Evolutionary conservation across 1,140 invertebrate species (phyloP).

Genomic region (Sitophilus oryzae): DNA sequence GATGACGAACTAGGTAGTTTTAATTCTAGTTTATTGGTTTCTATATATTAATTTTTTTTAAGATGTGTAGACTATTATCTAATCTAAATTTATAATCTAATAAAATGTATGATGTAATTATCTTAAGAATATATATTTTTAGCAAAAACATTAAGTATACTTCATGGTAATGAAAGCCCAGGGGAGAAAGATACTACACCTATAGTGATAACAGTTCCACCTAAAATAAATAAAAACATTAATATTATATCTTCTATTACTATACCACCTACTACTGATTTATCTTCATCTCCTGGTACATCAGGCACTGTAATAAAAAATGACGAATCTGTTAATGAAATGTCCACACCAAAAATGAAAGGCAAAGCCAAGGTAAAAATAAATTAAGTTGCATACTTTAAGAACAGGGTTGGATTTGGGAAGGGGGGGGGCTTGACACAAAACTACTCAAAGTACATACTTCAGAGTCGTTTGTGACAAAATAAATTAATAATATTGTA

Average conservation of each 20-base stretch:
- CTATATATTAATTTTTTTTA: neutral
- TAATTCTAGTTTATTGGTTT: neutral
- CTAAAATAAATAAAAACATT: constrained; percentile 25
- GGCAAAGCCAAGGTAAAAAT: constrained; percentile 12
- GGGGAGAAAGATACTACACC: neutral
- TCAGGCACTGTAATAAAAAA: constrained; percentile 1
- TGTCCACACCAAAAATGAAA: neutral
- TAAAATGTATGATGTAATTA: no score
- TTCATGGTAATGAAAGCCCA: constrained; percentile 31
- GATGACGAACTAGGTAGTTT: constrained; percentile 34
- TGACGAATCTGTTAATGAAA: neutral
- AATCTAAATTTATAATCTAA: no score
- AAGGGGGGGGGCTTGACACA: no score
- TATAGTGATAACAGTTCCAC: constrained; percentile 4
- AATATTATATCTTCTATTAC: constrained; percentile 32
- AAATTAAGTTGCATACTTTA: no score
- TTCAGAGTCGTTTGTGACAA: no score
- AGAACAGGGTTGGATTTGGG: no score
- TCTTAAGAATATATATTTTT: no score
- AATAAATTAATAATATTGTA: no score
- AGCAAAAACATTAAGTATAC: constrained; percentile 39
- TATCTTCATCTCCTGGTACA: neutral
- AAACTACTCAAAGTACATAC: no score
- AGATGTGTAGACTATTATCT: no score
- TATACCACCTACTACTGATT: constrained; percentile 19